Base-by-base conservation (phyloP, 2,113 vertebrate genomes). In the Phylloscopus whistleri region DNA sequence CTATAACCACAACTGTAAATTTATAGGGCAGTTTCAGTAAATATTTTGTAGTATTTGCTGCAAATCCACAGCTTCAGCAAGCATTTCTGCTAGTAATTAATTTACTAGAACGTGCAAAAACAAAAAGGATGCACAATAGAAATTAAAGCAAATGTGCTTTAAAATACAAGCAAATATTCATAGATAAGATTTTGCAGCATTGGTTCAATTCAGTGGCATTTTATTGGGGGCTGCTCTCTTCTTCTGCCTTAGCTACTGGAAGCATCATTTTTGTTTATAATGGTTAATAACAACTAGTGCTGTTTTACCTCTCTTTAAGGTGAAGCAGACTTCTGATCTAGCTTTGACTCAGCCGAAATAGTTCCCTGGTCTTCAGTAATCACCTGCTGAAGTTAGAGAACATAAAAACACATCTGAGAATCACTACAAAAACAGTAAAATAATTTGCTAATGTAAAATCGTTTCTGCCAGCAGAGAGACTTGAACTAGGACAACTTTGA, bases 401-500 rank as follows among this genome's bases (percentile, higher is more conserved):
- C 86, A 72, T 53, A 84, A 88, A 86, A 90, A 68, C 39, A n/a
- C 39, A 48, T 89, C 78, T 24, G 67, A 83, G 84, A 74, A 90
- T 66, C 0, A 0, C 55, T 80, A 59, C 37, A 87, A 78, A 96
- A 96, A 16, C 77, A 94, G 68, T 63, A 59, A 86, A 90, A 81
- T 86, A 58, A 73, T 92, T 94, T 92, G 68, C 70, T 93, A 87
- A 66, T 66, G 66, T 81, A 48, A 69, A 90, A 81, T 68, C 2
- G 72, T 72, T 90, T 81, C 68, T 94, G 60, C 62, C 46, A 78
- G 87, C 46, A 56, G 80, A 89, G 68, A 90, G 39, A 49, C 83
- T 92, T 92, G 88, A 95, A 93, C 51, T 94, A 89, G 93, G 92
- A 83, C 93, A 87, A 79, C 95, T 96, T 97, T 96, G 93, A 95